A percentile compares a stretch with the other conserved stretches of the same genome.
phyloP scores from a whole-genome alignment of 1,140 invertebrate genomes.

The Galleria mellonella region DNA sequence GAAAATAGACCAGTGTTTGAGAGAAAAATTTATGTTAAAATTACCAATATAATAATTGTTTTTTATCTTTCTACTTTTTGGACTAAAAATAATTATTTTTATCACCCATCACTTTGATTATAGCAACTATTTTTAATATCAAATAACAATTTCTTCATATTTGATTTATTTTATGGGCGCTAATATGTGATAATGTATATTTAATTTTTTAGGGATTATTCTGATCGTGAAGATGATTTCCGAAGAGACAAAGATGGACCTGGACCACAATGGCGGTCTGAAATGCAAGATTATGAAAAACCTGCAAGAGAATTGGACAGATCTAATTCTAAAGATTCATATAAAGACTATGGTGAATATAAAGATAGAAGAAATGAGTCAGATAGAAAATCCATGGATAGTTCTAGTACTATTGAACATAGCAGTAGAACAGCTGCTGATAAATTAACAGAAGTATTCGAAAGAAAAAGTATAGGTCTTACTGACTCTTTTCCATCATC shows the following conservation, averaged over 20 bases:
- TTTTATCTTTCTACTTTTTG: too few relatives aligned
- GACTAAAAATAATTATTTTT: too few relatives aligned
- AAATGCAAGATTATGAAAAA: slow-evolving; percentile 69
- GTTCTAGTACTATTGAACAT: slow-evolving; percentile 32
- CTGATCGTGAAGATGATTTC: slow-evolving; percentile 64
- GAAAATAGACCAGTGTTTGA: too few relatives aligned
- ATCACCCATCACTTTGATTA: too few relatives aligned
- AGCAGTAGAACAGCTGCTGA: slow-evolving; percentile 60
- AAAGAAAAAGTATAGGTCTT: slow-evolving; percentile 62
- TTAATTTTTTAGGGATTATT: slow-evolving; percentile 56
- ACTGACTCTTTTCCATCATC: slow-evolving; percentile 44
- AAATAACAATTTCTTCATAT: too few relatives aligned
- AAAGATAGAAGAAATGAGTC: slow-evolving; percentile 59
- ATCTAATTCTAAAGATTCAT: slow-evolving; percentile 67
- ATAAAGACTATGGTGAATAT: slow-evolving; percentile 57
- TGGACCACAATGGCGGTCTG: slow-evolving; percentile 62
- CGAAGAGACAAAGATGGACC: slow-evolving; percentile 58
- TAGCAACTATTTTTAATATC: too few relatives aligned
- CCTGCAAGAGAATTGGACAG: slow-evolving; percentile 60
- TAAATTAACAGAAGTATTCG: slow-evolving; percentile 67
- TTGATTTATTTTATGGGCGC: too few relatives aligned
- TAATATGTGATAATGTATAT: not conserved
- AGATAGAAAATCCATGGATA: slow-evolving; percentile 53
- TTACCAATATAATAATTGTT: too few relatives aligned
- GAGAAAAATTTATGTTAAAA: too few relatives aligned